Evolutionary conservation across 2,797 vertebrate genomes (phyloP), one percentile per base, ranked within the genome.

Genomic region (Haliaeetus albicilla): DNA sequence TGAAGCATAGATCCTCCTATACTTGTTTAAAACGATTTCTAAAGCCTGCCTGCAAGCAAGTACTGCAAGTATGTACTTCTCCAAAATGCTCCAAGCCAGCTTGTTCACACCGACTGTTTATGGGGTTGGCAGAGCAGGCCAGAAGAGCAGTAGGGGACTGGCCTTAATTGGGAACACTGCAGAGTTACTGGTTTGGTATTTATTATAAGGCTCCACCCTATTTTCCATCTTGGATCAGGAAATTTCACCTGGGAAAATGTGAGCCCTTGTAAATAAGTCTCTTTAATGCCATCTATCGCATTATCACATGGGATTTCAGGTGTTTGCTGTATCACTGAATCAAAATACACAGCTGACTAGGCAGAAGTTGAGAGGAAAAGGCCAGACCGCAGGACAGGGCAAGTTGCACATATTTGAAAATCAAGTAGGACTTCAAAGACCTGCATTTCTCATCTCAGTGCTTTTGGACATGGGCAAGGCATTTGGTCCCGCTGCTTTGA

Each of bases 1-100:
- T 95, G 78, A 79, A 95, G 95, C 92, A 73, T 24, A 92, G 93
- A 92, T 97, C 88, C 87, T 96, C 90, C 93, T 93, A 61, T 49
- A 49, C 3, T 25, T 6, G 4, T 97, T 97, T 95, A 95, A 56
- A 56, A 56, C 4, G 82, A 93, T 96, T 96, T 96, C 91, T 96
- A 85, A 95, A 94, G 74, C 46, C 70, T 95, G 57, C 88, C 79
- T 89, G 44, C 6, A 3, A 94, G 71, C 30, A 54, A 31, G 30
- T 31, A 54, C 53, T 54, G 30, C 53, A 90, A 82, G 37, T 9
- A 9, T 27, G 17, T 18, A 8, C 30, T 81, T 65, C 71, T 89
- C 35, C 79, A 67, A 60, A 59, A 41, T 19, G 3, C 67, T 82
- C 44, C 35, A 61, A 20, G 37, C 57, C 78, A 75, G 16, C 43